These are phyloP conservation scores for Deilephila elpenor DNA, from an alignment of 2,888 invertebrate genomes.

Conservation along the genomic window DNA sequence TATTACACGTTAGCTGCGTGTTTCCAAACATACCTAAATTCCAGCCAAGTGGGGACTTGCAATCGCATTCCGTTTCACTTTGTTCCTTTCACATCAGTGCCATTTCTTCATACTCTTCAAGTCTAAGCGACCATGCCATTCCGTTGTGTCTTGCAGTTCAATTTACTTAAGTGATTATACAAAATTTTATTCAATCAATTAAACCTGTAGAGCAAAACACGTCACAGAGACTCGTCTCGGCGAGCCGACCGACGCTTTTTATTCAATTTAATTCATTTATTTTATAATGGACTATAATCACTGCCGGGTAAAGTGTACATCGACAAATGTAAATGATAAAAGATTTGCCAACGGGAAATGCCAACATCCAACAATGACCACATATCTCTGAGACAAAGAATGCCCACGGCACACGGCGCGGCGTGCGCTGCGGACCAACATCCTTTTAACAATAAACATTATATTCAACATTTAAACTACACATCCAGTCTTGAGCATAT, in stretches of 20 bases:
- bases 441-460: background rate
- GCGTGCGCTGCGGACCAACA: background rate
- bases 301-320: background rate
- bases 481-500: background rate
- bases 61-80: background rate
- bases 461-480: slow-evolving; percentile 13
- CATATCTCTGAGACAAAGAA: background rate
- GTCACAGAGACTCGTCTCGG: background rate
- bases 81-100: slow-evolving; percentile 10
- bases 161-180: background rate
- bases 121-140: slow-evolving; percentile 10
- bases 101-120: slow-evolving; percentile 1
- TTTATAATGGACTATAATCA: too few species aligned
- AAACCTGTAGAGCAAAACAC: background rate
- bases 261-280: background rate
- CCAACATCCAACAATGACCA: background rate
- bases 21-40: slow-evolving; percentile 1
- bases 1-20: background rate
- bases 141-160: slow-evolving; percentile 13
- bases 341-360: background rate
- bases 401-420: background rate
- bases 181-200: background rate
- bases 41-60: background rate
- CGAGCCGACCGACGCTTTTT: background rate
- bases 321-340: background rate